Percentiles rank a stretch among this genome's conserved stretches.
These are phyloP conservation scores for Bimastos eiseni DNA, from an alignment of 2,888 invertebrate species.

Conservation along the genomic window DNA sequence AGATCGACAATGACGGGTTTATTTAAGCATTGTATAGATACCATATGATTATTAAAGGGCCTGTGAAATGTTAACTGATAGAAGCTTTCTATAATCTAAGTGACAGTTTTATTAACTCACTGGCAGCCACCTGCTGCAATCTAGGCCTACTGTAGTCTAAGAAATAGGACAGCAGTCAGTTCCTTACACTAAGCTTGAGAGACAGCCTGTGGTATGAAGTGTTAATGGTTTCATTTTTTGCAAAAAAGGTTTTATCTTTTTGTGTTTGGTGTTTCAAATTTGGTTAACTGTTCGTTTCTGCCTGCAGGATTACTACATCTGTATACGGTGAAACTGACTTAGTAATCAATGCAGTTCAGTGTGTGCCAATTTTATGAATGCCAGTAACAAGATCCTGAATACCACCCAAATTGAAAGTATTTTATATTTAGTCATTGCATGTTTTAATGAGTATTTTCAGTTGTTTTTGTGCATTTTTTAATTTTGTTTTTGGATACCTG, in stretches of 20 bases:
- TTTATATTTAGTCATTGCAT: conserved; percentile 3
- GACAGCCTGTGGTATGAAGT: background rate
- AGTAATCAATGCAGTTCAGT: background rate
- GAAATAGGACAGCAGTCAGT: background rate
- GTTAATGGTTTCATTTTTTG: background rate
- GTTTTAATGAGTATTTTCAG: background rate
- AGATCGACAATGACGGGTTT: too few species aligned
- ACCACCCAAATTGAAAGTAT: background rate
- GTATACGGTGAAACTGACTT: background rate
- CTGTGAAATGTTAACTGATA: background rate
- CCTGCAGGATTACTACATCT: background rate
- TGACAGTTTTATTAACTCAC: background rate
- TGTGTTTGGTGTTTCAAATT: background rate
- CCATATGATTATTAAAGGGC: too few species aligned
- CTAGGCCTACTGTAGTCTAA: background rate
- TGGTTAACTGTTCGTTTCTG: background rate
- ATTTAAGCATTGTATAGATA: too few species aligned
- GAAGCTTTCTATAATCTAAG: background rate
- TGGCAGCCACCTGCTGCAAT: background rate
- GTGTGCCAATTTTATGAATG: background rate
- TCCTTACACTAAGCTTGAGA: too few species aligned
- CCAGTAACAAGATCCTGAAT: background rate
- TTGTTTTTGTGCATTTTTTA: background rate
- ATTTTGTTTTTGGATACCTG: background rate
- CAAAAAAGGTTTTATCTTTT: background rate